Evolutionary conservation across 2,113 vertebrate species (phyloP).

Genomic region (Boulengeromyrus knoepffleri): DNA sequence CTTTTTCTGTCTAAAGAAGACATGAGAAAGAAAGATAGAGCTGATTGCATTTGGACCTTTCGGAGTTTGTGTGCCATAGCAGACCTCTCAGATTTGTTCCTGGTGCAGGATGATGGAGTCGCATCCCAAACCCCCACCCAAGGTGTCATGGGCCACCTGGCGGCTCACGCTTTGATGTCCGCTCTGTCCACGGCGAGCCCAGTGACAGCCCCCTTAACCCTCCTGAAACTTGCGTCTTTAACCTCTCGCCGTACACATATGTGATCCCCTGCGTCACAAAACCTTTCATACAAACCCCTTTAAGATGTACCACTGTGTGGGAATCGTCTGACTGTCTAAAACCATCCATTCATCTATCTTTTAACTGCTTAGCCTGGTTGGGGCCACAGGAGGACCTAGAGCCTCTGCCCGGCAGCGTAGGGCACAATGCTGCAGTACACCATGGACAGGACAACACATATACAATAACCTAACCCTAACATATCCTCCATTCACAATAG

Average conservation of each 20-base stretch:
- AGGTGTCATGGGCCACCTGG: conserved; percentile 29
- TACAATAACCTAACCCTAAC: neutral
- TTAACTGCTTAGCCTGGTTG: neutral
- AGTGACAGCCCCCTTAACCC: conserved; percentile 18
- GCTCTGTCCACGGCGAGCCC: conserved; percentile 19
- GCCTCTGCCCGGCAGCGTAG: neutral
- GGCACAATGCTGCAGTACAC: neutral
- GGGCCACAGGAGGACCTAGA: neutral
- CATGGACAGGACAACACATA: neutral
- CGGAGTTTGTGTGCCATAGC: neutral
- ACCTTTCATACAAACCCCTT: too few relatives aligned
- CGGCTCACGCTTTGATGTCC: conserved; percentile 37
- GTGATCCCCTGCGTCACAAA: neutral
- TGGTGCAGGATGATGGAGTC: neutral
- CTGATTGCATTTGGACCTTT: neutral
- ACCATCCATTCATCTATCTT: neutral
- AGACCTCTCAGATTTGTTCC: neutral
- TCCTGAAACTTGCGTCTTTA: neutral
- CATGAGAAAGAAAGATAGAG: neutral
- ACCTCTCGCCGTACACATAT: neutral
- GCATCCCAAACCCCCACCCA: neutral
- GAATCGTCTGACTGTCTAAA: neutral
- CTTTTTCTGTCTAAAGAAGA: neutral
- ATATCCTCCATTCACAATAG: neutral
- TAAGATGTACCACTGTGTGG: neutral